Conservation (phyloP, 1,140 invertebrate genomes). For the Popillia japonica region DNA sequence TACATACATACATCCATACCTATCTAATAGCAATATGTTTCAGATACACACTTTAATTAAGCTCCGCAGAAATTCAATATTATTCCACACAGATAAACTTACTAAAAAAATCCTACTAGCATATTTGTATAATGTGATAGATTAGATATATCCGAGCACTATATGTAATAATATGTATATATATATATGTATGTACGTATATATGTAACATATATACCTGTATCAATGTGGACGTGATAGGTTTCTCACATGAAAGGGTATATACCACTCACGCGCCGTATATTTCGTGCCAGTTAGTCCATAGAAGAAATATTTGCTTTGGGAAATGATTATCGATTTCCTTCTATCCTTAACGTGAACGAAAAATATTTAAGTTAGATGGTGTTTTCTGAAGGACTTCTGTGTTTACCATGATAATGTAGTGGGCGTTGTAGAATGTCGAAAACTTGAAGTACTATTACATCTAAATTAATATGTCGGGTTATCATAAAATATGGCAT, state of each 20-base stretch:
- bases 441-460: neutral
- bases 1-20: no score
- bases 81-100: no score
- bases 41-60: no score
- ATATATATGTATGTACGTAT: neutral
- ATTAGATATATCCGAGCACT: no score
- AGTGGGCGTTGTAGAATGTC: neutral
- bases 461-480: neutral
- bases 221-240: neutral
- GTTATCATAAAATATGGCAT: no score
- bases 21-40: no score
- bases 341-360: neutral
- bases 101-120: no score
- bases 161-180: neutral
- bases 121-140: no score
- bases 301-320: conserved; percentile 2
- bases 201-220: neutral
- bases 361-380: neutral
- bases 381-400: neutral
- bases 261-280: neutral
- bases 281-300: neutral
- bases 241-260: neutral
- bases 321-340: conserved; percentile 10
- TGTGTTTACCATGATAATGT: neutral
- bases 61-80: no score